Percentiles rank a stretch among this genome's conserved stretches.
phyloP scores from a whole-genome alignment of 1,140 invertebrate species.

The Calephelis virginiensis region DNA sequence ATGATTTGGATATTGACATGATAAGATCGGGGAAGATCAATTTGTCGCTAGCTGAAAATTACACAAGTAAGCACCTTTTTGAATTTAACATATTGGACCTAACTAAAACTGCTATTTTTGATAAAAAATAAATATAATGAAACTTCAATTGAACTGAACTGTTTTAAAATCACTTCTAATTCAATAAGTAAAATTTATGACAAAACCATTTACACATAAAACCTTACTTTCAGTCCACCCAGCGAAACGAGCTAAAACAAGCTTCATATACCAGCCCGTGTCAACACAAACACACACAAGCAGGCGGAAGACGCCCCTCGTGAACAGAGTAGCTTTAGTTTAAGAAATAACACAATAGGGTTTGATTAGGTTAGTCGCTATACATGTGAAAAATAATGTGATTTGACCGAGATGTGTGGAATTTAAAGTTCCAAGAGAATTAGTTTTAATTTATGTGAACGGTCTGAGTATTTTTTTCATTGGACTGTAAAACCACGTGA shows the following conservation, averaged over 20 bases:
- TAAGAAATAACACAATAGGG: conserved; percentile 31
- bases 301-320: conserved; percentile 79
- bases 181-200: too few species aligned
- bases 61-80: conserved; percentile 49
- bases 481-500: conserved; percentile 42
- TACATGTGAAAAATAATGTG: background rate
- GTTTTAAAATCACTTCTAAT: too few species aligned
- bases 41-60: conserved; percentile 65
- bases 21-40: conserved; percentile 72
- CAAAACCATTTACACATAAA: background rate
- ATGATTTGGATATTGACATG: conserved; percentile 71
- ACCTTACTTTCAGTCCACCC: conserved; percentile 54
- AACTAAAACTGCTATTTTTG: too few species aligned
- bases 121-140: too few species aligned
- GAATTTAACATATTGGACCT: conserved; percentile 21
- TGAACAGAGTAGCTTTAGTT: conserved; percentile 68
- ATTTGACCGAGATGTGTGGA: conserved; percentile 1
- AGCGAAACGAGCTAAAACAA: conserved; percentile 70
- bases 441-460: conserved; percentile 21
- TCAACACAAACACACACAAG: conserved; percentile 64
- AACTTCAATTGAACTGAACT: too few species aligned
- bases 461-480: conserved; percentile 38
- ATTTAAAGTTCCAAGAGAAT: conserved; percentile 4
- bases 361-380: background rate
- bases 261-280: conserved; percentile 66